Base-by-base conservation (phyloP, 2,113 vertebrate genomes). In the Microtus richardsoni region DNA sequence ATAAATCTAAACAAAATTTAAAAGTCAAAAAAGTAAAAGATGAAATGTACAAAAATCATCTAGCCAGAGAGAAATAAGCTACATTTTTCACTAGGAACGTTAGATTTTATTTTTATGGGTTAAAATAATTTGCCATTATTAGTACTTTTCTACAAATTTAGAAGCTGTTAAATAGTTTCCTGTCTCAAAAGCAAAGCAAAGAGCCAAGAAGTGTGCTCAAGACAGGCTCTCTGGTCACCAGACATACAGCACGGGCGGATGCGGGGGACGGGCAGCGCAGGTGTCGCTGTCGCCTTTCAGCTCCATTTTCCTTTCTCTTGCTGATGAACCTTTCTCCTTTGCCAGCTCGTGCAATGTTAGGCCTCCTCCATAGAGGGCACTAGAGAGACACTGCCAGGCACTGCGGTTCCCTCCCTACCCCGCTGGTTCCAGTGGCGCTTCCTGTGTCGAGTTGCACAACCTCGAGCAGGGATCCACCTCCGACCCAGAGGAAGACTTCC, bases 361-460 rank as follows among this genome's bases (percentile, higher is more conserved):
- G 3, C 54, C 70, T 74, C 17, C 49, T 26, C 96, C 80, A 89
- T 26, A 96, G 97, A 84, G 94, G 96, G 91, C 89, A 39, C 83
- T n/a, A 26, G 91, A 97, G 89, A 58, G 85, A 84, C 64, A 66
- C 49, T 0, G 33, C n/a, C 44, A 88, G 68, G 10, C 68, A 1
- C 52, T 58, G 78, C 0, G 7, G 24, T 41, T 78, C 39, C 30
- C 22, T 41, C 54, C 68, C 64, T 6, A 36, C 3, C 36, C 64
- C 3, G 4, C 74, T 7, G 11, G 39, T 86, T 62, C 36, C 26
- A 14, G 3, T 2, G 1, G 2, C 9, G 36, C 47, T 41, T 47
- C 44, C 33, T 22, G 0, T 4, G 52, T 41, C 33, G 7, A 91
- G 5, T 17, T 14, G 5, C 44, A 3, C 17, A 47, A 24, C 7